phyloP scores from a whole-genome alignment of 1,140 invertebrate species.

The Dolichoris vasculosae region DNA sequence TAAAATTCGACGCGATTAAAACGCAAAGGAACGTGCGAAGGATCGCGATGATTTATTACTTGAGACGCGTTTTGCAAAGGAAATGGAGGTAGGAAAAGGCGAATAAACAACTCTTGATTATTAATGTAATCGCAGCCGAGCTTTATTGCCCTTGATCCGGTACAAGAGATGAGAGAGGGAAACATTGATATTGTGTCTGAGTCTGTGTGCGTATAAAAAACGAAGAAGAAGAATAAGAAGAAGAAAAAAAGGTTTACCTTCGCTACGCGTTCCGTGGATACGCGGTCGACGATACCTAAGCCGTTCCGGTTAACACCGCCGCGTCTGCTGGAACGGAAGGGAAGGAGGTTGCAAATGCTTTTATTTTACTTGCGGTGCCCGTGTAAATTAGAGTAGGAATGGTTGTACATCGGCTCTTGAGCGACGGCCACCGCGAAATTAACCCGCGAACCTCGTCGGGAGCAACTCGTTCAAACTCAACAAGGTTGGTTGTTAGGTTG shows the following conservation, averaged over 20 bases:
- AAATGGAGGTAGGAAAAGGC: neutral
- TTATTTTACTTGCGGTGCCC: neutral
- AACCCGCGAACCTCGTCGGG: too few relatives aligned
- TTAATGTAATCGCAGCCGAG: slow-evolving; percentile 3
- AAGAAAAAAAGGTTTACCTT: neutral
- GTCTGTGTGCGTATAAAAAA: neutral
- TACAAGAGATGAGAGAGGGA: neutral
- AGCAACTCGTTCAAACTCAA: neutral
- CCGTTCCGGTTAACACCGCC: neutral
- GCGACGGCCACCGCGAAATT: neutral
- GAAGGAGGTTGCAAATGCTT: neutral
- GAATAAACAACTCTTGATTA: neutral
- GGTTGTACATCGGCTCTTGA: neutral
- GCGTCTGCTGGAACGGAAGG: neutral
- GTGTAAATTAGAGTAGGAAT: neutral
- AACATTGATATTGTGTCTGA: neutral
- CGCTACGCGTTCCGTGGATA: neutral
- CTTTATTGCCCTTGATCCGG: neutral
- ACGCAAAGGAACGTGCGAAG: neutral
- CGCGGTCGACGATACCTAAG: neutral
- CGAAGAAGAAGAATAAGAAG: neutral
- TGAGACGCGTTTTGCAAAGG: neutral
- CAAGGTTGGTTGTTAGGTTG: neutral
- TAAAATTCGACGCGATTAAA: neutral
- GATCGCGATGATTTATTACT: neutral